These are phyloP conservation scores for Lacanobia oleracea DNA, from an alignment of 2,888 invertebrate species.

Conservation along the genomic window DNA sequence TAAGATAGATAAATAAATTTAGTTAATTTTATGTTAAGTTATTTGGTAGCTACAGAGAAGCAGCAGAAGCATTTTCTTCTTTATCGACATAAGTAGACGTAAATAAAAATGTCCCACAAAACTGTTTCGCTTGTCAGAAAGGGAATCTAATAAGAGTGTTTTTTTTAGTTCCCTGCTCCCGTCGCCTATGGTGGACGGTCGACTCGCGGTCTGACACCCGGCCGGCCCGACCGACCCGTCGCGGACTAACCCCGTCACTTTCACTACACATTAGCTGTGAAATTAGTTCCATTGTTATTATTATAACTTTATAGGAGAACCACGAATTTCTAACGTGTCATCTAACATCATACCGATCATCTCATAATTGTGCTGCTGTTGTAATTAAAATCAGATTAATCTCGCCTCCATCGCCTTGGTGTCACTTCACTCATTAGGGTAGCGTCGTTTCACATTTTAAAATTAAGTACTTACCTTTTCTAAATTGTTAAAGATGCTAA, in stretches of 20 bases:
- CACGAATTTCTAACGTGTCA: constrained; percentile 28
- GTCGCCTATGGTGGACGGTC: constrained; percentile 80
- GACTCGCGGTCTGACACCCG: constrained; percentile 82
- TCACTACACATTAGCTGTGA: constrained; percentile 67
- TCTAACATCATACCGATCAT: constrained; percentile 23
- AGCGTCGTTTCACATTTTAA: constrained; percentile 37
- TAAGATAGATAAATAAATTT: constrained; percentile 31
- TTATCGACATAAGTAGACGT: neutral
- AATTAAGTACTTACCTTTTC: constrained; percentile 56
- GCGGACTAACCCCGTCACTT: constrained; percentile 61
- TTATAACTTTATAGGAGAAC: constrained; percentile 21
- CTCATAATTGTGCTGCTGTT: constrained; percentile 37
- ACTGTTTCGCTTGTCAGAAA: constrained; percentile 7
- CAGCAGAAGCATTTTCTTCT: constrained; percentile 21
- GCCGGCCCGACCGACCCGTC: constrained; percentile 58
- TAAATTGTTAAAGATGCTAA: constrained; percentile 51
- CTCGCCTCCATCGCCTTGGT: constrained; percentile 36
- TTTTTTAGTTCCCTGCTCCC: constrained; percentile 84
- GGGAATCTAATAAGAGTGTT: constrained; percentile 60
- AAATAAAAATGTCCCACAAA: neutral
- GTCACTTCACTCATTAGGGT: constrained; percentile 50
- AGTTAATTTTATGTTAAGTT: constrained; percentile 17
- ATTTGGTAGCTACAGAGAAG: constrained; percentile 23
- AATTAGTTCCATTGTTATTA: constrained; percentile 57
- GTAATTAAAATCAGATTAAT: constrained; percentile 48